Base-by-base conservation (phyloP, 2,888 invertebrate genomes). In the Eubasilissa splendida region DNA sequence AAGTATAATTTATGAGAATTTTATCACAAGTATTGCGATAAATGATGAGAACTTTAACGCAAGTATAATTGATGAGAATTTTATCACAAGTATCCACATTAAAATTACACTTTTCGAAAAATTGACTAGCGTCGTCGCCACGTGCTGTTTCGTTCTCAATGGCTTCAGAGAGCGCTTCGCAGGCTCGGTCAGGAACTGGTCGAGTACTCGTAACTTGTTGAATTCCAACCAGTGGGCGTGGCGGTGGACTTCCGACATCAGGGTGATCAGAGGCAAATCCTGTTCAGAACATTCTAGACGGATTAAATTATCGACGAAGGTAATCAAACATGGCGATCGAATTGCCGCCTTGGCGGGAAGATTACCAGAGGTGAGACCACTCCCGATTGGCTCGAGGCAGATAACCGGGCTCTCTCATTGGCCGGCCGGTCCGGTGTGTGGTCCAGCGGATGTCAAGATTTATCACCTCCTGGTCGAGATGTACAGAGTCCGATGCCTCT, bases 291-390 rank as follows among this genome's bases (percentile, higher is more conserved):
- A 70, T 5, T 68, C 14, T 54, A 11, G 70, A 70, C 22, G 70
- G 68, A 70, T 70, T 54, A 70, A 70, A 70, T 70, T 70, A 70
- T 70, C 70, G 70, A 54, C 54, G 54, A 53, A 70, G 70, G 70
- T 70, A 70, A 70, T 70, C 70, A 70, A 70, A 70, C 70, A 70
- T 70, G 70, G 70, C 70, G 70, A 70, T 70, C 70, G 70, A 53
- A 52, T n/a, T 58, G 58, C 58, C n/a, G 12, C 42, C 42, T 42
- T 33, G 42, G 33, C 33, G 50, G n/a, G 42, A 31, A 70, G 70
- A 70, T 70, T 70, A 70, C 53, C 70, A 31, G 54, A 70, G 70
- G 70, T 70, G 70, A 70, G 70, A 14, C 53, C 54, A 11, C 70
- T 14, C 54, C 53, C 53, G 70, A 70, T 70, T 70, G 70, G 70